Evolutionary conservation across 2,888 invertebrate genomes (phyloP).

Genomic region (Actias luna): DNA sequence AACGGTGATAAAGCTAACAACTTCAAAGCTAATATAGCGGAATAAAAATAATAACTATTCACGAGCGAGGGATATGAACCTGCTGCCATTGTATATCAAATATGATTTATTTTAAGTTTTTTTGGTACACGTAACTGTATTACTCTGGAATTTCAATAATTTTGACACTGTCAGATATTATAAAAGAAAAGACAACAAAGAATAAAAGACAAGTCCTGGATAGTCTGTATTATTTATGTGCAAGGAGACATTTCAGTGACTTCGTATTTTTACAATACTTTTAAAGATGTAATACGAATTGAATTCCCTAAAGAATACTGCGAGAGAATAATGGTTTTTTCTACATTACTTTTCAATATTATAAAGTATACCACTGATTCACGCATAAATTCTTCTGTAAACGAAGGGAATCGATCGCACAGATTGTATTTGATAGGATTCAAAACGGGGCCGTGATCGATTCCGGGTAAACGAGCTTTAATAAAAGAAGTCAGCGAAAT

Average conservation of each 20-base stretch:
- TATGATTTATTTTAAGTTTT: not conserved
- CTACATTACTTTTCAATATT: not conserved
- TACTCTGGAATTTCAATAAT: slow-evolving; percentile 1
- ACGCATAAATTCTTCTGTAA: slow-evolving; percentile 15
- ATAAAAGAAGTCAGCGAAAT: slow-evolving; percentile 17
- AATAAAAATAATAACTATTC: slow-evolving; percentile 34
- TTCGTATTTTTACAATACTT: not conserved
- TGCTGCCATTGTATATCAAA: not conserved
- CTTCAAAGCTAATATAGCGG: slow-evolving; percentile 35
- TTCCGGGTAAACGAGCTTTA: slow-evolving; percentile 16
- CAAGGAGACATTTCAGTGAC: not conserved
- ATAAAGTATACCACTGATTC: slow-evolving; percentile 1
- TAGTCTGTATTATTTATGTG: not conserved
- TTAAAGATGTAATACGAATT: not conserved
- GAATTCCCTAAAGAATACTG: not conserved
- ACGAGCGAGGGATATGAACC: slow-evolving; percentile 17
- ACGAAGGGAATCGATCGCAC: slow-evolving; percentile 11
- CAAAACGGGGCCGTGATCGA: slow-evolving; percentile 9
- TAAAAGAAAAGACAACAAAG: not conserved
- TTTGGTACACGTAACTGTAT: not conserved
- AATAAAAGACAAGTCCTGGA: not conserved
- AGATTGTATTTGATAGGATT: slow-evolving; percentile 13
- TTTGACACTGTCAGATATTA: not conserved
- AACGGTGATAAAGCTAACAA: slow-evolving; percentile 41
- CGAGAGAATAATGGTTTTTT: not conserved